Evolutionary conservation across 1,140 invertebrate genomes (phyloP).

Genomic region (Babylonia areolata): DNA sequence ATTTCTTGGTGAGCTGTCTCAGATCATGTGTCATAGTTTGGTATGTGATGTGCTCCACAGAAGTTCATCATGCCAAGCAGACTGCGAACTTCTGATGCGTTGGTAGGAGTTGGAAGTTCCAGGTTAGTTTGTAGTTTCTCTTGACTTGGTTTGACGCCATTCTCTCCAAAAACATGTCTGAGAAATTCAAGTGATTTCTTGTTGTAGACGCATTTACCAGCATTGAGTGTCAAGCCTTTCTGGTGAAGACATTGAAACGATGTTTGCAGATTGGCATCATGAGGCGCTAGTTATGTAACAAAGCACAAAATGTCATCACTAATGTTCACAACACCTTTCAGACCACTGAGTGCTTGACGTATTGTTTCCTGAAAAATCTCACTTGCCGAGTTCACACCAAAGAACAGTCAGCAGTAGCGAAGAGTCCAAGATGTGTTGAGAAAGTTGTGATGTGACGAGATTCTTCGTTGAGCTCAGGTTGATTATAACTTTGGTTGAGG

Average conservation of each 20-base stretch:
- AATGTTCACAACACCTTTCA: constrained; percentile 45
- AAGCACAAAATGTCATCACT: constrained; percentile 57
- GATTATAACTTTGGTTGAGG: constrained; percentile 53
- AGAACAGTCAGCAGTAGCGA: constrained; percentile 49
- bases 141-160: constrained; percentile 42
- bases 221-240: constrained; percentile 57
- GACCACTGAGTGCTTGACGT: constrained; percentile 28
- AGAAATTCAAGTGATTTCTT: constrained; percentile 52
- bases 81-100: constrained; percentile 43
- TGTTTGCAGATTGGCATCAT: constrained; percentile 50
- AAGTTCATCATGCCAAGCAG: constrained; percentile 58
- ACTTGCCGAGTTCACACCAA: constrained; percentile 49
- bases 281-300: constrained; percentile 46
- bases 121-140: constrained; percentile 46
- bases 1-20: constrained; percentile 35
- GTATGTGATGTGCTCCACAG: constrained; percentile 44
- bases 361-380: constrained; percentile 55
- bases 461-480: constrained; percentile 41
- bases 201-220: constrained; percentile 53
- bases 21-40: constrained; percentile 45
- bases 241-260: constrained; percentile 50
- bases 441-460: constrained; percentile 50
- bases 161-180: constrained; percentile 48
- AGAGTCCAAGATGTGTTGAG: constrained; percentile 42
- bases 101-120: constrained; percentile 31